These are phyloP conservation scores for Cyanistes caeruleus DNA, from an alignment of 2,113 vertebrate species.

Conservation along the genomic window DNA sequence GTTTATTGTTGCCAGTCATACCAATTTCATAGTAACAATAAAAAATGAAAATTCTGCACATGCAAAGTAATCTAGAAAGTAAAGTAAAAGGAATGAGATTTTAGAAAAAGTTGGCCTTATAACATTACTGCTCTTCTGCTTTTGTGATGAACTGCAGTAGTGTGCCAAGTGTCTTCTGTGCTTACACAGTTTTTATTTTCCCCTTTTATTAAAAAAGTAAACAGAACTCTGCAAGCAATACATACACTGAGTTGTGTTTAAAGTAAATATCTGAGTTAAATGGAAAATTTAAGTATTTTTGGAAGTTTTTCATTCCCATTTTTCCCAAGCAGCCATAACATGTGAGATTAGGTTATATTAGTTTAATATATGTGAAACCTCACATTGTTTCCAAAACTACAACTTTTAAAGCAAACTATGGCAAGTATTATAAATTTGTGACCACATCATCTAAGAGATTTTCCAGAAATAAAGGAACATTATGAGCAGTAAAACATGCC, in stretches of 20 bases:
- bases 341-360: neutral
- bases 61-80: neutral
- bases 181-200: neutral
- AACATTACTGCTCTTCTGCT: neutral
- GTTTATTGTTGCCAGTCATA: neutral
- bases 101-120: neutral
- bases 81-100: neutral
- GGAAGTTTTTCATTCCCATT: neutral
- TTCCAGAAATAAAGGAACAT: neutral
- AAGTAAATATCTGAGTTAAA: neutral
- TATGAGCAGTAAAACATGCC: neutral
- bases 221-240: neutral
- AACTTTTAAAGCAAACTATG: neutral
- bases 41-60: neutral
- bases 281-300: neutral
- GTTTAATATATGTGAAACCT: neutral
- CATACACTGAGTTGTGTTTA: neutral
- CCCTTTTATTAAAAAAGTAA: neutral
- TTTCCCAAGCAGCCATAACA: neutral
- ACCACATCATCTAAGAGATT: neutral
- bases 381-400: neutral
- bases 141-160: neutral
- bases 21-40: neutral
- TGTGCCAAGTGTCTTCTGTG: neutral
- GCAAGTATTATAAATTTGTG: neutral